These are phyloP conservation scores for Neodiprion lecontei DNA, from an alignment of 1,140 invertebrate genomes.

Conservation along the genomic window DNA sequence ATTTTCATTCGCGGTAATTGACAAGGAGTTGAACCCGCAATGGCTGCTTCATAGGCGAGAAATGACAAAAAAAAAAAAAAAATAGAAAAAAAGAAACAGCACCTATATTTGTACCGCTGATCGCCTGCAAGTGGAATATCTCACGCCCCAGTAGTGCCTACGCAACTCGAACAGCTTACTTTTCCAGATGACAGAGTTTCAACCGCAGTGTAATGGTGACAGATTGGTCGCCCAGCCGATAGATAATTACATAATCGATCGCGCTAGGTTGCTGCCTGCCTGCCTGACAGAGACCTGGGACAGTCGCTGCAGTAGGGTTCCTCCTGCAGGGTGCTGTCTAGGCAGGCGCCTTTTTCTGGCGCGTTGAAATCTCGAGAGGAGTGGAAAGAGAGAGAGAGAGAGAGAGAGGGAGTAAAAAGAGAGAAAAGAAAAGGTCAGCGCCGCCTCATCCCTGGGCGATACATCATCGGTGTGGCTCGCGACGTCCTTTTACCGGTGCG, in stretches of 20 bases:
- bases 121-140: background rate
- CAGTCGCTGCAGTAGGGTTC: background rate
- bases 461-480: constrained; percentile 6
- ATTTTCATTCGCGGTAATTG: too few species aligned
- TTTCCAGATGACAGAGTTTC: constrained; percentile 5
- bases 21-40: too few species aligned
- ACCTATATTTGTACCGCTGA: too few species aligned
- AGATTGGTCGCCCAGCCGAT: constrained; percentile 28
- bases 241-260: constrained; percentile 20
- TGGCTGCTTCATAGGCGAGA: too few species aligned
- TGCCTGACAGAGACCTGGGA: background rate
- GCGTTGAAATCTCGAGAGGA: constrained; percentile 7
- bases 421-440: constrained; percentile 12
- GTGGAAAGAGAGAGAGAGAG: constrained; percentile 14
- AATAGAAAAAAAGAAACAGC: too few species aligned
- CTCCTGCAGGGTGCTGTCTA: background rate
- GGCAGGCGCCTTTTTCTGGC: background rate
- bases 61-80: too few species aligned
- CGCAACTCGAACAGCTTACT: background rate
- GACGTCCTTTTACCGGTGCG: constrained; percentile 1
- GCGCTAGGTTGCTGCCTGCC: background rate
- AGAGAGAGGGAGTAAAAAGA: constrained; percentile 7
- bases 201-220: constrained; percentile 23
- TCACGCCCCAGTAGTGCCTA: background rate
- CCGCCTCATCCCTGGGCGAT: background rate